phyloP scores from a whole-genome alignment of 2,113 vertebrate species.

The Felis chaus region DNA sequence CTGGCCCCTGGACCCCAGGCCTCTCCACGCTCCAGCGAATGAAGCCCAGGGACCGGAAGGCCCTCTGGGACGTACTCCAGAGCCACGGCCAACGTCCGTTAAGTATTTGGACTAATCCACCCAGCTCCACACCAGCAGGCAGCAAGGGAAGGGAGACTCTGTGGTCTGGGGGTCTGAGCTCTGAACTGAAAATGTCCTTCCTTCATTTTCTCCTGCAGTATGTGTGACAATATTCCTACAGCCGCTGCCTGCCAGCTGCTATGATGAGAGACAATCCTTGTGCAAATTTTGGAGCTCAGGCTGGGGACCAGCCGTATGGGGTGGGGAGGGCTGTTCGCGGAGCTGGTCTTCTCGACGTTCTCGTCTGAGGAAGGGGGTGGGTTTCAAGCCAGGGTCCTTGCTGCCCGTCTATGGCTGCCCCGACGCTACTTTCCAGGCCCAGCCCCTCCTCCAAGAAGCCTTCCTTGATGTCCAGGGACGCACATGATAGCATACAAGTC shows the following conservation, averaged over 20 bases:
- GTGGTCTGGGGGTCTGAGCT: not conserved
- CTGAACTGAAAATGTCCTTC: not conserved
- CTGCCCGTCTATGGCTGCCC: not conserved
- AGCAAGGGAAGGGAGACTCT: not conserved
- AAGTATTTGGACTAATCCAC: not conserved
- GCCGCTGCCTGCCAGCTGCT: not conserved
- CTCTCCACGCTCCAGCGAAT: not conserved
- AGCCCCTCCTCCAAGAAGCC: not conserved
- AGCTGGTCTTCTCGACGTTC: not conserved
- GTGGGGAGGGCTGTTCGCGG: not conserved
- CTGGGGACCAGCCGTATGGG: not conserved
- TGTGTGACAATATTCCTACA: not conserved
- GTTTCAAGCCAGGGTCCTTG: not conserved
- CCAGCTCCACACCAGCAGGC: not conserved
- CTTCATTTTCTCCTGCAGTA: not conserved
- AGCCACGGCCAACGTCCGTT: not conserved
- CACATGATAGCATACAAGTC: rapidly evolving
- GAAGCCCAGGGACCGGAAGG: not conserved
- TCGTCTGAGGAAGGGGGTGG: not conserved
- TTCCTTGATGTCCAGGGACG: too few species aligned
- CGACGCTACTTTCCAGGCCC: not conserved
- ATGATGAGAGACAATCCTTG: not conserved
- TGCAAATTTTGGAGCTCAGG: not conserved
- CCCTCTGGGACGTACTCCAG: not conserved
- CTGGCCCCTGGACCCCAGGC: not conserved